Evolutionary conservation across 2,797 vertebrate species (phyloP), one percentile per base, ranked within the genome.

Genomic region (Choloepus didactylus): DNA sequence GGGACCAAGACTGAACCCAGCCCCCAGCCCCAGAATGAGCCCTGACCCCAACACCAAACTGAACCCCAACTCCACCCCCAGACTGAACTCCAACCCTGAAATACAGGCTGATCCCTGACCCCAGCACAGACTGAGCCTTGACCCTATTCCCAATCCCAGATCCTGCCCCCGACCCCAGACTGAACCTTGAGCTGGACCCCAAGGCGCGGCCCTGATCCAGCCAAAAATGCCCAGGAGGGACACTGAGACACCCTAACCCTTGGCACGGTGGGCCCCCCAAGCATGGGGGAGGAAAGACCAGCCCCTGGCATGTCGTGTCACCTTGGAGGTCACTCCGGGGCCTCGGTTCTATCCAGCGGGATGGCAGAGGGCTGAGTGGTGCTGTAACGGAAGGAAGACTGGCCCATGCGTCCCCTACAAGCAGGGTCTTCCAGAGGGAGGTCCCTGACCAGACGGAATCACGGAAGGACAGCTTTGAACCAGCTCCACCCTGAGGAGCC

Each of bases 391-490:
- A 35, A 9, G 70, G 35, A 18, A 14, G 14, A 1, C 35, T 21
- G 72, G 38, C 19, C 25, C 60, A 4, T 16, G 23, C 9, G 2
- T 0, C 19, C 60, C 21, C 11, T 16, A 27, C 73, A 67, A 6
- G 9, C 19, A 27, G 62, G 54, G 7, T 60, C 38, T 49, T 62
- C 38, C 21, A 81, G 51, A 5, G 31, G 46, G 29, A 73, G 6
- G 21, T 31, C 73, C 82, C 31, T 21, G 19, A 69, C 56, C 73
- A 56, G 44, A 35, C 54, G 12, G 62, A 12, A 44, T 19, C 16
- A 46, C 12, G 54, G 19, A 51, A 64, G n/a, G 51, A 11, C 38
- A 7, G 51, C 21, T 8, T 0, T 0, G 0, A 31, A 14, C 4
- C 19, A 9, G 62, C 23, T 38, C 27, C n/a, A 31, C 51, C 72